Base-by-base conservation (phyloP, 2,888 invertebrate genomes). In the Trissonchulus latispiculum region DNA sequence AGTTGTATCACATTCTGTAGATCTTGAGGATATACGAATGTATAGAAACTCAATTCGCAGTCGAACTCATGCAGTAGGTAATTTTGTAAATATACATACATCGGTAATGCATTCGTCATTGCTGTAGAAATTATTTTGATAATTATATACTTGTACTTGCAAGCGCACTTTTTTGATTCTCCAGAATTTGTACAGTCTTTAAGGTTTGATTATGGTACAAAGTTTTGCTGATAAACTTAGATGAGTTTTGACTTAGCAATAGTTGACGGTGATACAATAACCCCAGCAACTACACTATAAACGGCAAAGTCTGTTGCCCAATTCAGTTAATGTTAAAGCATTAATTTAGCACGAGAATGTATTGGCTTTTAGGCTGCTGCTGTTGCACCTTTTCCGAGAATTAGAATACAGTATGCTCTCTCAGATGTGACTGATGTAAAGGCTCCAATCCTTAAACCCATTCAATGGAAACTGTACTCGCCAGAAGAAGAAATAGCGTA, bases 1-100 rank as follows among this genome's bases (percentile, higher is more conserved):
- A 87, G 92, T 96, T 0, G 88, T 90, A 18, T 87, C 90, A 72
- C 93, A 95, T 0, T 91, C 93, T 0, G 89, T 97, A 75, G 95
- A 97, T 83, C 86, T 99, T 71, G 95, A 96, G 84, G 93, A 94
- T 80, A 91, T 95, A 73, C 88, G 92, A 15, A 74, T 76, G 3
- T 82, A 78, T 75, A 75, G 82, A 8, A 69, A 73, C 28, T 48
- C 48, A 48, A 8, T 48, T 48, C 48, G 48, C 8, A 48, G 48
- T 23, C 48, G 48, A 48, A 48, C 48, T 48, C 48, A 48, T 48
- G 8, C 23, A 23, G 48, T 48, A 15, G 23, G 48, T 48, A 15
- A 48, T 48, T 48, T 23, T n/a, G n/a, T n/a, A 69, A 71, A 2
- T 67, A 71, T 18, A 62, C 31, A 32, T 64, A 2, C 70, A 48